Conservation (phyloP, 2,888 invertebrate genomes). For the Polymixis flavicincta region DNA sequence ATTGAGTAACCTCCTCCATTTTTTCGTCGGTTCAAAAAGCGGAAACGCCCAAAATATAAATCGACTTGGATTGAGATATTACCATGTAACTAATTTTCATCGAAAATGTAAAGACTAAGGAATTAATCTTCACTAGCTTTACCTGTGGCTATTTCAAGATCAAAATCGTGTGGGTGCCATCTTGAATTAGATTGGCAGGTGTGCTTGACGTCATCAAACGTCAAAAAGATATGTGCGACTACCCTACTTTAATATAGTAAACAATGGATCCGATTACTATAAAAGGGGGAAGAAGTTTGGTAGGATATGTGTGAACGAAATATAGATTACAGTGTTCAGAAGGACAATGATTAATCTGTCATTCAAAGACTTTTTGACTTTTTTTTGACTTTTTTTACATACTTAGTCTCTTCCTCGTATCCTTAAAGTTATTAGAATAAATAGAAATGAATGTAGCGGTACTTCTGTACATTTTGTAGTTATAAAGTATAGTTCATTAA, state of each 20-base stretch:
- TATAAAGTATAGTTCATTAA: too few relatives aligned
- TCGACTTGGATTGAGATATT: not conserved
- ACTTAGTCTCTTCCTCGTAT: too few relatives aligned
- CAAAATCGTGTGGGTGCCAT: constrained; percentile 10
- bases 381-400: too few relatives aligned
- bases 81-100: not conserved
- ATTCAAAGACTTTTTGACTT: not conserved
- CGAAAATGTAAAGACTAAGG: too few relatives aligned
- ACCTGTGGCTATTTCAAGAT: not conserved
- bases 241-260: constrained; percentile 27
- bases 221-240: constrained; percentile 24
- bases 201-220: constrained; percentile 23
- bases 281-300: constrained; percentile 26
- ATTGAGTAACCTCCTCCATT: too few relatives aligned
- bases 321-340: constrained; percentile 29
- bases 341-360: not conserved
- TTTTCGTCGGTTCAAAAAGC: too few relatives aligned
- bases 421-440: not conserved
- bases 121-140: not conserved
- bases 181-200: constrained; percentile 45
- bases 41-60: not conserved
- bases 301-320: constrained; percentile 31
- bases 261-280: constrained; percentile 46
- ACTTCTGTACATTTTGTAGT: too few relatives aligned
- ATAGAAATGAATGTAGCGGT: not conserved